These are phyloP conservation scores for Parauchenoglanis ngamensis DNA, from an alignment of 2,797 vertebrate genomes.

Conservation along the genomic window DNA sequence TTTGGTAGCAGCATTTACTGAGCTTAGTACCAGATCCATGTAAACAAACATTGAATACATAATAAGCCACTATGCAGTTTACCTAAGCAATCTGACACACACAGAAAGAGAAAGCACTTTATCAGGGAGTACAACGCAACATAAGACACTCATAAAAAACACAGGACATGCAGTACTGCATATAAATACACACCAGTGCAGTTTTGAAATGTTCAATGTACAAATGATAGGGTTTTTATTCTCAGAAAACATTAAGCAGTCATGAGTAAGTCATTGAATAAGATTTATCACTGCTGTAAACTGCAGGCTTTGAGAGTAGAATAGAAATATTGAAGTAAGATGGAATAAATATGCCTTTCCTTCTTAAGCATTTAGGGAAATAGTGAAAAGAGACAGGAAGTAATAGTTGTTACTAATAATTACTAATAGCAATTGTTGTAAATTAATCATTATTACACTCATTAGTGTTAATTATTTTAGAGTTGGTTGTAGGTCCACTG, in stretches of 20 bases:
- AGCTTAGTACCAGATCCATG: slow-evolving; percentile 4
- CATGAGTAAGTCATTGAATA: background rate
- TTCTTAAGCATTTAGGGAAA: background rate
- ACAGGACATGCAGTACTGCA: background rate
- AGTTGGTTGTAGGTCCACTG: background rate
- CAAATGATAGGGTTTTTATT: background rate
- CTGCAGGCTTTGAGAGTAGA: background rate
- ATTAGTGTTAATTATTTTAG: background rate
- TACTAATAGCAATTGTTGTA: background rate
- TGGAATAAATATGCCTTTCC: background rate
- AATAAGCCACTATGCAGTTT: background rate
- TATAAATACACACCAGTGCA: background rate
- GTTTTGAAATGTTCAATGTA: slow-evolving; percentile 20
- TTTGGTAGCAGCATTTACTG: slow-evolving; percentile 5
- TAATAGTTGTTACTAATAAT: background rate
- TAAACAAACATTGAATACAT: slow-evolving; percentile 9
- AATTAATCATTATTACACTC: background rate
- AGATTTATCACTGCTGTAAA: slow-evolving; percentile 16
- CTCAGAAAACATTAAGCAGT: background rate
- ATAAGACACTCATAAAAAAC: slow-evolving; percentile 21
- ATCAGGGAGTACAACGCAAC: background rate
- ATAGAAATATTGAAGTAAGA: background rate
- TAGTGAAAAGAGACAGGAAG: background rate
- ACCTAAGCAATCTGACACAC: background rate
- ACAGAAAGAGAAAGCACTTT: background rate